Evolutionary conservation across 2,113 vertebrate species (phyloP).

Genomic region (Rhipidura dahli): DNA sequence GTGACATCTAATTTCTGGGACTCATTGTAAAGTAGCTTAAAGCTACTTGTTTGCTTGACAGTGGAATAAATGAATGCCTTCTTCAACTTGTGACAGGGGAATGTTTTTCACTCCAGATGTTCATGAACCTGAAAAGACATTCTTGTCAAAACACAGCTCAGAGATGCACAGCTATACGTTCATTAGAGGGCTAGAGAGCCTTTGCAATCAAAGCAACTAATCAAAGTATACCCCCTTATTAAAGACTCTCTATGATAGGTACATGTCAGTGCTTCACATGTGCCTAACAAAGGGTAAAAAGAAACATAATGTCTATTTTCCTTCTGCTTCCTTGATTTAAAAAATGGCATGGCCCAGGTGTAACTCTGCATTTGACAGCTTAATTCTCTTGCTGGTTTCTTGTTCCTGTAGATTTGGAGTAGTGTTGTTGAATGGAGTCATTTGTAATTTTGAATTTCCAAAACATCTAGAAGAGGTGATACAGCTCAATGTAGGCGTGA

Average conservation of each 20-base stretch:
- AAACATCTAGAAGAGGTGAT: neutral
- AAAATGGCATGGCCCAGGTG: neutral
- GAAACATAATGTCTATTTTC: neutral
- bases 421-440: neutral
- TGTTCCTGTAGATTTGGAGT: neutral
- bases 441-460: neutral
- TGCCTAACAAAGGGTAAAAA: neutral
- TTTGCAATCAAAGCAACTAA: neutral
- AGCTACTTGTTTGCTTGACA: constrained; percentile 8
- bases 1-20: neutral
- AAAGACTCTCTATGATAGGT: neutral
- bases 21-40: neutral
- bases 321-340: neutral
- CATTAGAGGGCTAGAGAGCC: neutral
- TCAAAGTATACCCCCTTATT: neutral
- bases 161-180: neutral
- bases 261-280: neutral
- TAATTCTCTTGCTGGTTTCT: neutral
- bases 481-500: neutral
- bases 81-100: neutral
- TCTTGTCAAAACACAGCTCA: neutral
- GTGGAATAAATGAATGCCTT: neutral
- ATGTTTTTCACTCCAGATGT: neutral
- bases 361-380: neutral
- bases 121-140: neutral